Evolutionary conservation across 2,888 invertebrate genomes (phyloP), one percentile per base, ranked within the genome.

Genomic region (Zygaena filipendulae): DNA sequence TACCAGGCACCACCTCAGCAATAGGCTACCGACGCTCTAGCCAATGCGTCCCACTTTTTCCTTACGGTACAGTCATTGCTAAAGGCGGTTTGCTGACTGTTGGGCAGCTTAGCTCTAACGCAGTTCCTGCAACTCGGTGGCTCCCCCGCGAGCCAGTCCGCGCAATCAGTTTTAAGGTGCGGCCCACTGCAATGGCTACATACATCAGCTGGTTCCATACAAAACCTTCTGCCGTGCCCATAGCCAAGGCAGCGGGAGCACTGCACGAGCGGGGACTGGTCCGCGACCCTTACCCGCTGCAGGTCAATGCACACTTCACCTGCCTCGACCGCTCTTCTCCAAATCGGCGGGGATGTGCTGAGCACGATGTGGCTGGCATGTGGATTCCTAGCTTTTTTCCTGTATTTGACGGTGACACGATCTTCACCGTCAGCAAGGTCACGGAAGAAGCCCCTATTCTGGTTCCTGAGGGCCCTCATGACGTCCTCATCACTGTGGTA

Each of bases 121-220:
- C 35, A 35, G 11, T 35, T 35, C 6, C 16, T 12, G 25, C 35
- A 35, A 1, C 7, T 11, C 2, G 35, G 35, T 7, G 1, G 13
- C 1, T 6, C 13, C 3, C 4, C 32, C 29, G 0, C 22, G 35
- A n/a, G n/a, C n/a, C n/a, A n/a, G n/a, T n/a, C n/a, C n/a, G n/a
- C n/a, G n/a, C n/a, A n/a, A n/a, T n/a, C n/a, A n/a, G n/a, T n/a
- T n/a, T n/a, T n/a, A n/a, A n/a, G n/a, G n/a, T n/a, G n/a, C n/a
- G n/a, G n/a, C 1, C 23, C 35, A 1, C 27, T 25, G 8, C 32
- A 35, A 20, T 35, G 32, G 13, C 32, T 27, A 13, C 35, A 35
- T 7, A 27, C 4, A 4, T 26, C 23, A 1, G 6, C 21, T 3
- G 14, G 3, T 8, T 29, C 29, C 4, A 13, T 30, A 12, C n/a